Percentiles rank a stretch among this genome's conserved stretches.
These are phyloP conservation scores for Orthosia gracilis DNA, from an alignment of 2,888 invertebrate species.

Conservation along the genomic window DNA sequence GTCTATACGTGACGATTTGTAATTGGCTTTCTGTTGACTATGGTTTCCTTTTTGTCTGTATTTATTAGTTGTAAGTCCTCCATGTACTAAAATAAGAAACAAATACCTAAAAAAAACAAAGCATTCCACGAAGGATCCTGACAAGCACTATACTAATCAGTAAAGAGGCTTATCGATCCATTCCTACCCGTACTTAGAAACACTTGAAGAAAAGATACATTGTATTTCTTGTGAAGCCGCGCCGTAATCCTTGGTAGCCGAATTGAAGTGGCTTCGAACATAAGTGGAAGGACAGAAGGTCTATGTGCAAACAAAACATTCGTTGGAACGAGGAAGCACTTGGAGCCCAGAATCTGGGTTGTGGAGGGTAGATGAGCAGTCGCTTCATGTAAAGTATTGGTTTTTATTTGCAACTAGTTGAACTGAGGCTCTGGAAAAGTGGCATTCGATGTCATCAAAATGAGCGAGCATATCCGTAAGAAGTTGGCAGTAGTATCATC, in stretches of 20 bases:
- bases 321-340: neutral
- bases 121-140: neutral
- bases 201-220: slow-evolving; percentile 52
- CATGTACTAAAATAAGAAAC: no score
- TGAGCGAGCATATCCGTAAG: no score
- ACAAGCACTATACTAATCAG: slow-evolving; percentile 38
- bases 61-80: no score
- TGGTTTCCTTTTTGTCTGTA: no score
- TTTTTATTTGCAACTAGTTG: no score
- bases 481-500: no score
- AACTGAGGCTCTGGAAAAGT: no score
- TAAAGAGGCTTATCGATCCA: slow-evolving; percentile 35
- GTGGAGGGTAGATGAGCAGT: neutral
- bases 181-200: slow-evolving; percentile 17
- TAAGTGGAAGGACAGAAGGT: slow-evolving; percentile 35
- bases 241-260: slow-evolving; percentile 37
- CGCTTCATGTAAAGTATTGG: neutral
- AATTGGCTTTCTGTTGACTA: no score
- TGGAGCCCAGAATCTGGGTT: neutral
- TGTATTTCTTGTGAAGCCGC: slow-evolving; percentile 54
- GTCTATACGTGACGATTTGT: no score
- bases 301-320: neutral
- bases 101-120: neutral
- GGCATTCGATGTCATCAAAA: no score
- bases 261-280: slow-evolving; percentile 55